Percentiles rank a stretch among this genome's conserved stretches.
These are phyloP conservation scores for Phrynosoma platyrhinos DNA, from an alignment of 2,113 vertebrate genomes.

Conservation along the genomic window DNA sequence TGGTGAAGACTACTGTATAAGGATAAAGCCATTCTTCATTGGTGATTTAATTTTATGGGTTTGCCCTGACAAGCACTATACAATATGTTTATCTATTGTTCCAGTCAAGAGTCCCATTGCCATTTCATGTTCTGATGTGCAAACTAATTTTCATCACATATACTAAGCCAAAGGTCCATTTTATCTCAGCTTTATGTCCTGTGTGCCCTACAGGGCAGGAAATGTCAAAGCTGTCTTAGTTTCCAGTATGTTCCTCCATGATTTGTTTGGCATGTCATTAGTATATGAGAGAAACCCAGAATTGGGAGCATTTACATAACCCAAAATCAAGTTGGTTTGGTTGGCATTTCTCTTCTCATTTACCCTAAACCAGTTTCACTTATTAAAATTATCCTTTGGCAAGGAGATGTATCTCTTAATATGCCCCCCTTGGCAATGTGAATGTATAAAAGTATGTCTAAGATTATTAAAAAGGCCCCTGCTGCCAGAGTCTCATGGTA, in stretches of 20 bases:
- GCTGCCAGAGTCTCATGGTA: background rate
- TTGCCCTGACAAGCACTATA: background rate
- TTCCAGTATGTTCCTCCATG: background rate
- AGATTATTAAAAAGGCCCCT: slow-evolving; percentile 3
- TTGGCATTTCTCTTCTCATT: slow-evolving; percentile 11
- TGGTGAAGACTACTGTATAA: background rate
- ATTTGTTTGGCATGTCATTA: background rate
- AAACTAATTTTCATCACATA: background rate
- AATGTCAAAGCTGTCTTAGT: background rate
- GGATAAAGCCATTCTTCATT: background rate
- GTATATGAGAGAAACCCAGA: background rate
- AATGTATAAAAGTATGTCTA: background rate
- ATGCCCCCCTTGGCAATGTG: background rate
- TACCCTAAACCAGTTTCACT: background rate
- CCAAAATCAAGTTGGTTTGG: background rate
- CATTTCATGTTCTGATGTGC: background rate
- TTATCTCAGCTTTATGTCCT: background rate
- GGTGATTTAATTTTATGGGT: background rate
- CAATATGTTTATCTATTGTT: background rate
- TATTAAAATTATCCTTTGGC: background rate
- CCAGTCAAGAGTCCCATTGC: background rate
- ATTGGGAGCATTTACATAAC: background rate
- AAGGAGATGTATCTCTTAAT: background rate
- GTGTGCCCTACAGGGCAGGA: background rate
- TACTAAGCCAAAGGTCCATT: background rate